Percentiles rank a stretch among this genome's conserved stretches.
These are phyloP conservation scores for Galemys pyrenaicus DNA, from an alignment of 2,113 vertebrate species.

Conservation along the genomic window DNA sequence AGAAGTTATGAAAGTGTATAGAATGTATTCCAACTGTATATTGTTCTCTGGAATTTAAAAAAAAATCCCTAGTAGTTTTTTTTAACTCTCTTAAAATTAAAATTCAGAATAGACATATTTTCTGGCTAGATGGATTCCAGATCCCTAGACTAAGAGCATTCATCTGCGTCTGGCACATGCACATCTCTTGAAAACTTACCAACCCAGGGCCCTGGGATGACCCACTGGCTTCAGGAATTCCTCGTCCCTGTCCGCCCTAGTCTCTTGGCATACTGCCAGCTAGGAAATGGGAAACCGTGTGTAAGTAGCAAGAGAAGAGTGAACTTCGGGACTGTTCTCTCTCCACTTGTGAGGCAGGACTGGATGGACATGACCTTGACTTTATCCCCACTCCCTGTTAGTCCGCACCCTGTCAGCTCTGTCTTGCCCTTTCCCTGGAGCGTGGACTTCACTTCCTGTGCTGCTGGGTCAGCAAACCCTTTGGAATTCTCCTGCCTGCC, in stretches of 20 bases:
- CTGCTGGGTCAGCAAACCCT: background rate
- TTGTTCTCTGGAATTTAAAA: background rate
- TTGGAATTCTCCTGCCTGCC: background rate
- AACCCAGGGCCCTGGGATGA: background rate
- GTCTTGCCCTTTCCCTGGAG: background rate
- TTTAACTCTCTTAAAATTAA: conserved; percentile 8
- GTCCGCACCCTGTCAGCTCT: background rate
- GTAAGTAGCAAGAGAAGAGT: background rate
- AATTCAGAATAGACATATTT: background rate
- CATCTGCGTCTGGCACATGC: background rate
- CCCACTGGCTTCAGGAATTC: background rate
- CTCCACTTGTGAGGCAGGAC: background rate
- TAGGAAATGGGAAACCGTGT: background rate
- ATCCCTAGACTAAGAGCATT: background rate
- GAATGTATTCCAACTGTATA: background rate
- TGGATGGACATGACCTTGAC: background rate
- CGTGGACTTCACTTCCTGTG: background rate
- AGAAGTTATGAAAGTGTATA: background rate
- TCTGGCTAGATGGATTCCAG: background rate
- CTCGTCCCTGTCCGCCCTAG: background rate
- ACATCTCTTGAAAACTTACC: background rate
- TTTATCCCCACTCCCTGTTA: background rate
- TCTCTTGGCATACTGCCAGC: background rate
- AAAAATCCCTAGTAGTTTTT: background rate
- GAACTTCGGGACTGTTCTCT: background rate